phyloP scores from a whole-genome alignment of 2,797 vertebrate genomes.

The Antrozous pallidus region DNA sequence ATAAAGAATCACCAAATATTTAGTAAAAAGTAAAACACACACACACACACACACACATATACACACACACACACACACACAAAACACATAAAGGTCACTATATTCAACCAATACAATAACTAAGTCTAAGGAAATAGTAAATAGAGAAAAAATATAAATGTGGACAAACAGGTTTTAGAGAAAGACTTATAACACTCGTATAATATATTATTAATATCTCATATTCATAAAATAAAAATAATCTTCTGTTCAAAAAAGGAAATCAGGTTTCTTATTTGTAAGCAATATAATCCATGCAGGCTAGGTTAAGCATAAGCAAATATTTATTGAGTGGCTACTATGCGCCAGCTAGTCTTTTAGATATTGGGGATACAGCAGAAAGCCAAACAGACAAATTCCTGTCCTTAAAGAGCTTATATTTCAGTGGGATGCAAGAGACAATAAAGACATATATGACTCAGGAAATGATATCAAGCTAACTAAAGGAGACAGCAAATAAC shows the following conservation, averaged over 20 bases:
- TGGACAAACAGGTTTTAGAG: not conserved
- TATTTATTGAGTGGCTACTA: not conserved
- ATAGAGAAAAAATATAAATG: not conserved
- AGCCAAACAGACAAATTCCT: not conserved
- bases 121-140: not conserved
- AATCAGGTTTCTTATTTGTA: not conserved
- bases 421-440: not conserved
- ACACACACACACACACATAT: no score
- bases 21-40: not conserved
- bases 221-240: slow-evolving; percentile 31
- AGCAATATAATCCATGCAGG: not conserved
- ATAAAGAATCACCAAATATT: not conserved
- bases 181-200: not conserved
- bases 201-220: not conserved
- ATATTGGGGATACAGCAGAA: not conserved
- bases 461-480: not conserved
- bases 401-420: not conserved
- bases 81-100: not conserved
- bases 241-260: not conserved
- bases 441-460: not conserved
- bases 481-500: not conserved
- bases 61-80: not conserved
- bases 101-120: not conserved
- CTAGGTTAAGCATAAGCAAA: not conserved
- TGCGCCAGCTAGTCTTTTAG: not conserved